phyloP scores from a whole-genome alignment of 2,113 vertebrate genomes.

The Setophaga petechia region DNA sequence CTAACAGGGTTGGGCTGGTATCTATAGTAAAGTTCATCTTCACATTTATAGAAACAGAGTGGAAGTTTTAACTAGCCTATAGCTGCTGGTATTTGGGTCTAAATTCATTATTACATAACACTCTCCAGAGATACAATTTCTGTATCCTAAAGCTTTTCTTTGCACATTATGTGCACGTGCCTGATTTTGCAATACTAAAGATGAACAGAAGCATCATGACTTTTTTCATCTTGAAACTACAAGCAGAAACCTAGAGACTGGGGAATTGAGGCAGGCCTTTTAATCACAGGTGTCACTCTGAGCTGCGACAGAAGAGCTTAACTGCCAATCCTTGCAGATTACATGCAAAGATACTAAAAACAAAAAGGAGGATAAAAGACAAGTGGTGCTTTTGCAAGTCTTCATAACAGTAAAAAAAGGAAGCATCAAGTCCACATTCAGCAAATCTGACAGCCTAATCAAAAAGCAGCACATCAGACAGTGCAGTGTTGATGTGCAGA shows the following conservation, averaged over 20 bases:
- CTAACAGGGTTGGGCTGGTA: not conserved
- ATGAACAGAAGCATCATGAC: not conserved
- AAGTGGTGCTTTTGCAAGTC: not conserved
- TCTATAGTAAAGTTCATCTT: not conserved
- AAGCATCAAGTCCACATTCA: not conserved
- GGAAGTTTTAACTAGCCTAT: not conserved
- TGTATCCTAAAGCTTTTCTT: not conserved
- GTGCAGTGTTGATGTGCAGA: not conserved
- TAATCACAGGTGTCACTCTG: slow-evolving; percentile 30
- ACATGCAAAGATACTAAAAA: not conserved
- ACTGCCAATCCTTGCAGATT: not conserved
- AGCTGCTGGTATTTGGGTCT: not conserved
- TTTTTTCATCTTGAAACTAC: not conserved
- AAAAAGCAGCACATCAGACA: slow-evolving; percentile 14
- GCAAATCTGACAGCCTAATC: slow-evolving; percentile 29
- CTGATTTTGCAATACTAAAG: not conserved
- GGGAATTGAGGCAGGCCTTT: slow-evolving; percentile 10
- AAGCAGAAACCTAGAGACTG: not conserved
- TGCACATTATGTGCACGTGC: not conserved
- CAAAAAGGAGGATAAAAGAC: not conserved
- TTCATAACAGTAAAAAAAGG: not conserved
- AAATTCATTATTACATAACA: not conserved
- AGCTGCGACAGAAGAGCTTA: not conserved
- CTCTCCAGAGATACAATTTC: not conserved
- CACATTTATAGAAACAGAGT: not conserved